phyloP scores from a whole-genome alignment of 2,888 invertebrate genomes.

The Nyleta sp. region DNA sequence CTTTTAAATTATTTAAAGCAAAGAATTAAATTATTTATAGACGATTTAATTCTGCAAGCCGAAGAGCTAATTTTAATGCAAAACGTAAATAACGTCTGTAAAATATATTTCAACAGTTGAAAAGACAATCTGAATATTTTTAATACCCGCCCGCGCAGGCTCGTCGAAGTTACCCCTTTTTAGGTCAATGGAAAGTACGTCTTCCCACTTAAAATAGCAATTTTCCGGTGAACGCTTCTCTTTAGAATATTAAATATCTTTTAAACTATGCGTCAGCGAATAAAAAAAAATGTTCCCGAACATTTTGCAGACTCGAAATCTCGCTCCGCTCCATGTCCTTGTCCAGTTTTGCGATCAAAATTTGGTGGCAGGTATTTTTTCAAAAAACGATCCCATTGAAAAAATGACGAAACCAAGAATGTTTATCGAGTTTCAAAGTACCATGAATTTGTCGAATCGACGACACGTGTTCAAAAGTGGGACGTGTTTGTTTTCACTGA shows the following conservation, averaged over 20 bases:
- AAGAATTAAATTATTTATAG: background rate
- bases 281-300: slow-evolving; percentile 25
- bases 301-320: slow-evolving; percentile 33
- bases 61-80: slow-evolving; percentile 1
- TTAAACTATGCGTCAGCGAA: slow-evolving; percentile 60
- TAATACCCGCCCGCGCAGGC: slow-evolving; percentile 55
- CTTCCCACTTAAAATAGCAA: slow-evolving; percentile 64
- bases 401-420: background rate
- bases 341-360: slow-evolving; percentile 33
- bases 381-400: background rate
- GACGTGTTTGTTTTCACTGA: slow-evolving; percentile 49
- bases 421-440: background rate
- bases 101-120: slow-evolving; percentile 32
- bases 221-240: slow-evolving; percentile 65
- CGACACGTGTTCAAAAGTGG: slow-evolving; percentile 48
- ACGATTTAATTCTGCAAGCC: background rate
- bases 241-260: slow-evolving; percentile 64
- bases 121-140: slow-evolving; percentile 59
- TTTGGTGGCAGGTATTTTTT: slow-evolving; percentile 56
- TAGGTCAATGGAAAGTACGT: slow-evolving; percentile 66
- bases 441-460: slow-evolving; percentile 25
- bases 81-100: slow-evolving; percentile 36
- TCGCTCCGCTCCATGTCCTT: slow-evolving; percentile 10
- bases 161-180: slow-evolving; percentile 65
- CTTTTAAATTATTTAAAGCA: no score